Base-by-base conservation (phyloP, 2,888 invertebrate species). In the Leptinotarsa rubiginosa region DNA sequence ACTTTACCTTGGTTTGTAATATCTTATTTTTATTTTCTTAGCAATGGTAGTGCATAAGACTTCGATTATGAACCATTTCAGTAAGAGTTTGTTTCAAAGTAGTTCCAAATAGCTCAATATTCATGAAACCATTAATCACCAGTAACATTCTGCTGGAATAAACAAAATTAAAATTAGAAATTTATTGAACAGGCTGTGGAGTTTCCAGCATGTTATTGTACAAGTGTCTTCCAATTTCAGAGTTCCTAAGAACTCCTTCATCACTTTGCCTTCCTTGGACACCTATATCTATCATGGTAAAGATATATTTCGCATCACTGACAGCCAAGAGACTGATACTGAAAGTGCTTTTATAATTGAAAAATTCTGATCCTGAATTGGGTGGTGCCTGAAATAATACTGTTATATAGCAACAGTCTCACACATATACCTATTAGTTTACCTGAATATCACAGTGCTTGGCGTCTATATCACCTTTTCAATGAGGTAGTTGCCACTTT, bases 251-350 rank as follows among this genome's bases (percentile, higher is more conserved):
- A 31, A 84, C 73, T 20, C 82, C 83, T n/a, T 83, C 83, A 77
- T 86, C 84, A 80, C 83, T 83, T 76, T 82, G 80, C 62, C 79
- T 80, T 15, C 83, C 84, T 78, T 82, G 82, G 66, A 78, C 78
- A 20, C 86, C 84, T 71, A 84, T 80, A 78, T 84, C 82, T 41
- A 83, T 80, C 59, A 80, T 76, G 52, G 80, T 78, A 81, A 86
- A 86, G 50, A 72, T 75, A 78, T 84, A 85, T 15, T 83, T 78
- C 4, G 78, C 77, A 73, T 84, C 83, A 73, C 83, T 83, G 64
- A 80, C 68, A 47, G 82, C 84, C 22, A 31, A 22, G 15, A 64
- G 22, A 16, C 31, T 22, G 16, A 64, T 22, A 64, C 64, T 64
- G 31, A 64, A 71, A n/a, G 20, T 50, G 16, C 65, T 50, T 56